Conservation (phyloP, 2,888 invertebrate genomes). For the Bembecia ichneumoniformis region DNA sequence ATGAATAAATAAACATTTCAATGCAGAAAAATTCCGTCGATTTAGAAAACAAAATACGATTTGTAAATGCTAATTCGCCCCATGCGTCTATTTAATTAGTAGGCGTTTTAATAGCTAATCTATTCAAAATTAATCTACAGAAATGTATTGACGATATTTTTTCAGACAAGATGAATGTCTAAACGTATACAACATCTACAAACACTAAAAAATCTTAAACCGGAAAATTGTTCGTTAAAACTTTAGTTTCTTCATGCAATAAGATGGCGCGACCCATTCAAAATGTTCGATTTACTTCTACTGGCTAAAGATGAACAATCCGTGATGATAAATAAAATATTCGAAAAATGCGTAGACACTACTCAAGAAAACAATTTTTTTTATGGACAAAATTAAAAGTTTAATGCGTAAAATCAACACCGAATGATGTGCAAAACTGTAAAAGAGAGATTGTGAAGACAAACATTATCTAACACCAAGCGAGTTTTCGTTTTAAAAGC, state of each 20-base stretch:
- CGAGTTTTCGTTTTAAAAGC: conserved; percentile 59
- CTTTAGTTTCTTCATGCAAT: conserved; percentile 49
- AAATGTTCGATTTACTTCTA: conserved; percentile 48
- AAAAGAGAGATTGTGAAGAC: conserved; percentile 50
- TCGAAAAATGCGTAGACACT: conserved; percentile 34
- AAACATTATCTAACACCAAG: conserved; percentile 63
- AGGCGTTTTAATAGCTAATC: too few species aligned
- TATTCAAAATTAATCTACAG: too few species aligned
- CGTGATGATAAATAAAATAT: conserved; percentile 35
- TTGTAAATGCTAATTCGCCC: too few species aligned
- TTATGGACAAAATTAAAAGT: conserved; percentile 31
- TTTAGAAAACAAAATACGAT: too few species aligned
- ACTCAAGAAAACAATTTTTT: conserved; percentile 24
- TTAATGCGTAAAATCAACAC: conserved; percentile 46
- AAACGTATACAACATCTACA: neutral
- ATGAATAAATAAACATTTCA: neutral
- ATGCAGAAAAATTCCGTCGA: neutral
- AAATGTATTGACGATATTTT: too few species aligned
- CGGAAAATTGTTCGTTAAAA: conserved; percentile 2
- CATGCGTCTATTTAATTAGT: too few species aligned
- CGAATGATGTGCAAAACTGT: conserved; percentile 59
- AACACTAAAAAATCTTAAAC: conserved; percentile 1
- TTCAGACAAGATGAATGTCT: neutral
- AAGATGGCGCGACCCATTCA: conserved; percentile 47
- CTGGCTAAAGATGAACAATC: conserved; percentile 46